A percentile compares a stretch with the other conserved stretches of the same genome.
These are phyloP conservation scores for Brachionichthys hirsutus DNA, from an alignment of 2,113 vertebrate species.

Conservation along the genomic window DNA sequence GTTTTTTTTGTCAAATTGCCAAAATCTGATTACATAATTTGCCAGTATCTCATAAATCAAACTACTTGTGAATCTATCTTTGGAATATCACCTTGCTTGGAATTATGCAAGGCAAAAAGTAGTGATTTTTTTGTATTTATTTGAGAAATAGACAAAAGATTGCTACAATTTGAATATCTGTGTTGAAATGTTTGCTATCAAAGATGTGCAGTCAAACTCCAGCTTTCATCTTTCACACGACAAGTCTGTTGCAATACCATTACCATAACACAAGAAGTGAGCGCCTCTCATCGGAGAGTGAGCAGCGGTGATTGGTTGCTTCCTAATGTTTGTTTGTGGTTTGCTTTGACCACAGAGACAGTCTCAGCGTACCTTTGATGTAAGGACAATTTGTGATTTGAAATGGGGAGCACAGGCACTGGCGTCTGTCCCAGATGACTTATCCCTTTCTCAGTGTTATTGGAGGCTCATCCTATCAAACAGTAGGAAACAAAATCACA, in stretches of 20 bases:
- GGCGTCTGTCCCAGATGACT: slow-evolving; percentile 47
- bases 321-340: slow-evolving; percentile 67
- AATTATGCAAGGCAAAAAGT: too few relatives aligned
- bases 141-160: too few relatives aligned
- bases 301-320: slow-evolving; percentile 54
- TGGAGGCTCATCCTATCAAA: slow-evolving; percentile 70
- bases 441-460: slow-evolving; percentile 50
- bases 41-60: too few relatives aligned
- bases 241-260: slow-evolving; percentile 29
- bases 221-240: slow-evolving; percentile 32
- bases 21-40: too few relatives aligned
- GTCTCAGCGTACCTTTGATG: slow-evolving; percentile 71
- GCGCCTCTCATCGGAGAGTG: slow-evolving; percentile 49
- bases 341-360: slow-evolving; percentile 62
- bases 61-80: too few relatives aligned
- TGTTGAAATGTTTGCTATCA: slow-evolving; percentile 16
- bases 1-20: too few relatives aligned
- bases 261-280: slow-evolving; percentile 58
- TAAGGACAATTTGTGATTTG: slow-evolving; percentile 67
- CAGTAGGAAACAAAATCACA: slow-evolving; percentile 64
- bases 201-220: slow-evolving; percentile 43
- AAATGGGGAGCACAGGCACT: slow-evolving; percentile 61
- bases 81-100: too few relatives aligned
- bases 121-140: too few relatives aligned
- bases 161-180: too few relatives aligned